Evolutionary conservation across 2,888 invertebrate genomes (phyloP).

Genomic region (Pyralis farinalis): DNA sequence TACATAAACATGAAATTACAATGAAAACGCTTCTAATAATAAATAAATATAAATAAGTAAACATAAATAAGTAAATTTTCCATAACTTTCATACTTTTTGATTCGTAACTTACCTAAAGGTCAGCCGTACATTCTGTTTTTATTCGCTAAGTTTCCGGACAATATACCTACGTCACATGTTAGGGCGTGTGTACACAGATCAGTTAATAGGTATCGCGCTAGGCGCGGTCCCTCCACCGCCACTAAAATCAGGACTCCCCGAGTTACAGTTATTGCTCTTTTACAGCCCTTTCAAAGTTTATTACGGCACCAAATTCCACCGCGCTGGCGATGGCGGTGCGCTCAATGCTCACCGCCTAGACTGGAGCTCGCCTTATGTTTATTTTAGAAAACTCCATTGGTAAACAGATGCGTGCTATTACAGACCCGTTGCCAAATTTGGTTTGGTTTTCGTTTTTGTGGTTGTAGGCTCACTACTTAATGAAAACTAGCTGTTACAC

Average conservation of each 20-base stretch:
- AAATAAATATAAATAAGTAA: no score
- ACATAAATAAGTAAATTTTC: no score
- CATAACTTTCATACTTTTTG: no score
- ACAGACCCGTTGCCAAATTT: background rate
- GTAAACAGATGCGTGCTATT: slow-evolving; percentile 22
- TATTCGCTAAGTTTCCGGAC: background rate
- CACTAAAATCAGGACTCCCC: slow-evolving; percentile 76
- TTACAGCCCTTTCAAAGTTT: slow-evolving; percentile 80
- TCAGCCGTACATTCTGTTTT: no score
- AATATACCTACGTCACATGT: slow-evolving; percentile 2
- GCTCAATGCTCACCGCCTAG: slow-evolving; percentile 21
- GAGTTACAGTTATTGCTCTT: slow-evolving; percentile 78
- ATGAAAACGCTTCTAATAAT: no score
- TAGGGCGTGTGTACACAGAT: slow-evolving; percentile 36
- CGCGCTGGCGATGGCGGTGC: slow-evolving; percentile 41
- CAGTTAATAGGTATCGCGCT: slow-evolving; percentile 70
- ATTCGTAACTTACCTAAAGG: no score
- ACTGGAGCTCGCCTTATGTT: slow-evolving; percentile 46
- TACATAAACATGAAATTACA: no score
- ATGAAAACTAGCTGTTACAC: no score
- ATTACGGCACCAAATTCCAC: slow-evolving; percentile 75
- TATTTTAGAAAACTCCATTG: slow-evolving; percentile 56
- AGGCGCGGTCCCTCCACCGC: slow-evolving; percentile 53
- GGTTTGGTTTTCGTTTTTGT: background rate
- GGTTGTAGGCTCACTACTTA: no score